Base-by-base conservation (phyloP, 2,113 vertebrate genomes). In the Macrotis lagotis region DNA sequence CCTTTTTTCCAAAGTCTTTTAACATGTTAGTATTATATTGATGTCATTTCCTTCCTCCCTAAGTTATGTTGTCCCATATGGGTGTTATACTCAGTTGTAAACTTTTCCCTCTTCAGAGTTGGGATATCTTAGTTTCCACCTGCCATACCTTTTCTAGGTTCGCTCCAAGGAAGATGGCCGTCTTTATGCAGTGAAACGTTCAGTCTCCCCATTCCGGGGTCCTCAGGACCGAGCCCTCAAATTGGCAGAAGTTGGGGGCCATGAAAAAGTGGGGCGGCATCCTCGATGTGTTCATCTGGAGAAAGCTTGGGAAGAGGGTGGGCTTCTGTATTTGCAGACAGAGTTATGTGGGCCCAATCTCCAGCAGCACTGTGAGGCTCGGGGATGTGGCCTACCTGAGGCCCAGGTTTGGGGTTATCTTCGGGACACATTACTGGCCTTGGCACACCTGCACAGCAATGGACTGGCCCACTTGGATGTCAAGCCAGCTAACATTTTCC, bases 401-500 rank as follows among this genome's bases (percentile, higher is more conserved):
- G 93, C 97, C 50, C 98, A 97, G 66, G 98, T 98, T 0, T 99
- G 99, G 99, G 98, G 96, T 89, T 99, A 99, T 98, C 98, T 99
- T 89, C 99, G 99, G 50, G 99, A 99, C 96, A 98, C 99, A 88
- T 98, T 99, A 48, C 98, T 98, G 1, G 99, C 99, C 0, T 98
- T 99, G 90, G 96, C 98, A 8, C 99, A 99, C 97, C 97, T 99
- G 88, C 99, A 99, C 11, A 91, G 98, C 90, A 98, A 96, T 25
- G 98, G 99, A 55, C 99, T 99, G 89, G 98, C 98, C 44, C 99
- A 99, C 94, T 98, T 99, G 90, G 99, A 99, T 95, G 97, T 99
- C 90, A 99, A 99, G 97, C 99, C 99, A 0, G 99, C 99, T 92
- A 99, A 99, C 51, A 98, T 99, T 52, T 99, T 99, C 95, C 97